A percentile compares a stretch with the other conserved stretches of the same genome.
phyloP scores from a whole-genome alignment of 2,113 vertebrate species.

The Gorsachius goisagi region DNA sequence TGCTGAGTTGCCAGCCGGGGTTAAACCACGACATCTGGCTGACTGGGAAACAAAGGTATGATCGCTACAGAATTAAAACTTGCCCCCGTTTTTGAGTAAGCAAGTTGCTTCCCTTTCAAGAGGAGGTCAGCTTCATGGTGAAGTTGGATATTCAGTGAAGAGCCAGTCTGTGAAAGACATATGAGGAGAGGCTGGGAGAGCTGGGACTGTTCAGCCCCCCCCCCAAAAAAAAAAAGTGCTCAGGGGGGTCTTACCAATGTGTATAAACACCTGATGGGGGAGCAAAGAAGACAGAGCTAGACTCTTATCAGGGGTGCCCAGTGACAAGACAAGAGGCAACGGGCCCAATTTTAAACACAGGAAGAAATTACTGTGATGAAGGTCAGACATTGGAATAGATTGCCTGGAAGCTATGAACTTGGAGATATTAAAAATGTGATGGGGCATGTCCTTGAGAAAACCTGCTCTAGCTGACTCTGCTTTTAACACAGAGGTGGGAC shows the following conservation, averaged over 20 bases:
- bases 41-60: background rate
- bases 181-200: background rate
- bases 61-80: background rate
- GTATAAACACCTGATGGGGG: background rate
- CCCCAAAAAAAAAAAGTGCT: background rate
- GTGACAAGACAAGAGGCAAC: background rate
- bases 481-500: background rate
- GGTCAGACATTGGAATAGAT: background rate
- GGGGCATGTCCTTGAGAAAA: background rate
- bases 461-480: background rate
- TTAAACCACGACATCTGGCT: background rate
- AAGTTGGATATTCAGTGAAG: background rate
- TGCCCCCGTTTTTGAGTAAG: background rate
- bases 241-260: background rate
- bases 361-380: background rate
- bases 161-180: background rate
- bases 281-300: background rate
- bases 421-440: background rate
- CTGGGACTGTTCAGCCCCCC: background rate
- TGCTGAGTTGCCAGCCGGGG: too few relatives aligned
- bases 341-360: background rate
- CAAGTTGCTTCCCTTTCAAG: background rate
- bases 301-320: background rate
- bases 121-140: background rate
- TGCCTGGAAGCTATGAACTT: background rate